phyloP scores from a whole-genome alignment of 2,797 vertebrate genomes.

The Pseudocheirus occidentalis region DNA sequence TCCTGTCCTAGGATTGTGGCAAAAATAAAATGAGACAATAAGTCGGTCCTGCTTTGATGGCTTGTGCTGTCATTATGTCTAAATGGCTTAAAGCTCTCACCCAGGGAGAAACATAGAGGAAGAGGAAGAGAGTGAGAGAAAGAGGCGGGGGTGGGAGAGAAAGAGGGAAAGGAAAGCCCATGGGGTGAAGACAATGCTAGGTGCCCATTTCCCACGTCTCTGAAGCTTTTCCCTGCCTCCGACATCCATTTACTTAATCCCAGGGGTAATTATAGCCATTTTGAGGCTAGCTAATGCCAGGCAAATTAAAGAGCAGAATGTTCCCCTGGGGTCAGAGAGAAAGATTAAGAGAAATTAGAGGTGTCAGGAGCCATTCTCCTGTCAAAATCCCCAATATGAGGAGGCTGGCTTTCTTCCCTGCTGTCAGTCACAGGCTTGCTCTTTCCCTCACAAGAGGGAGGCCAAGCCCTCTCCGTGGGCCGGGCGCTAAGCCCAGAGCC shows the following conservation, averaged over 20 bases:
- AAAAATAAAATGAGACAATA: background rate
- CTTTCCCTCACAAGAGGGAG: background rate
- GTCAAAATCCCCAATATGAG: background rate
- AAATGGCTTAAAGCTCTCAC: background rate
- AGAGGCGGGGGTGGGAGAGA: background rate
- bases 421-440: background rate
- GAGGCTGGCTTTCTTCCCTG: background rate
- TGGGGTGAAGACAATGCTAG: background rate
- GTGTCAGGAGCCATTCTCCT: slow-evolving; percentile 14
- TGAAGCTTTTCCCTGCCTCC: background rate
- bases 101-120: background rate
- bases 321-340: slow-evolving; percentile 35
- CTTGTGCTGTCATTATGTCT: background rate
- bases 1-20: background rate
- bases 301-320: slow-evolving; percentile 35
- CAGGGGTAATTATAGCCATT: slow-evolving; percentile 40
- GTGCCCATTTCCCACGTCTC: background rate
- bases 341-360: slow-evolving; percentile 37
- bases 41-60: background rate
- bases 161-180: background rate
- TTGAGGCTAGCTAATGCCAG: slow-evolving; percentile 51
- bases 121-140: too few relatives aligned
- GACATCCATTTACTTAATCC: slow-evolving; percentile 36
- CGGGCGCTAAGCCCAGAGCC: background rate
- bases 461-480: background rate